phyloP scores from a whole-genome alignment of 2,113 vertebrate genomes.

The Tor tambroides region DNA sequence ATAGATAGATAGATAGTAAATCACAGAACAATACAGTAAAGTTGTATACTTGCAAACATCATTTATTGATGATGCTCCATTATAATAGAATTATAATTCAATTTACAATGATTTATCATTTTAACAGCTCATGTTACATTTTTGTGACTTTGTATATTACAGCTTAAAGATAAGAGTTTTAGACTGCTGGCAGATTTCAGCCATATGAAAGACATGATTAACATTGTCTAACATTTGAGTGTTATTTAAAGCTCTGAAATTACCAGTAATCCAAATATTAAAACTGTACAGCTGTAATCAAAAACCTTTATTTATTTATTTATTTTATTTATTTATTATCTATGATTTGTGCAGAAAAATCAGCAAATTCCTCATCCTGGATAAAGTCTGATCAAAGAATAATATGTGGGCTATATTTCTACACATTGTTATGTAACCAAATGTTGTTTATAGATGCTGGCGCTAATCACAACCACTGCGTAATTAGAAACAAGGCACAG shows the following conservation, averaged over 20 bases:
- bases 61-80: constrained; percentile 19
- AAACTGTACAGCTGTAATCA: neutral
- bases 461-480: neutral
- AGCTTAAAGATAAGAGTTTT: neutral
- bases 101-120: constrained; percentile 8
- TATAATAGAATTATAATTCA: neutral
- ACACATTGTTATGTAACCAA: neutral
- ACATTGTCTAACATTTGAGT: neutral
- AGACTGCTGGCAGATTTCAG: neutral
- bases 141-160: neutral
- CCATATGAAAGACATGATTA: neutral
- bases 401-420: neutral
- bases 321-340: neutral
- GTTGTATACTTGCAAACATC: neutral
- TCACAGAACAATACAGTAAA: too few relatives aligned
- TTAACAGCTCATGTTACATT: neutral
- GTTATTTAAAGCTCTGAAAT: neutral
- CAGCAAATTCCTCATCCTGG: neutral
- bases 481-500: neutral
- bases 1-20: too few relatives aligned
- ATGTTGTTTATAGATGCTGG: neutral
- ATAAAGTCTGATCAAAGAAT: neutral
- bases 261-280: neutral
- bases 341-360: neutral
- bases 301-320: neutral